Base-by-base conservation (phyloP, 1,140 invertebrate species). In the Tyrophagus putrescentiae region DNA sequence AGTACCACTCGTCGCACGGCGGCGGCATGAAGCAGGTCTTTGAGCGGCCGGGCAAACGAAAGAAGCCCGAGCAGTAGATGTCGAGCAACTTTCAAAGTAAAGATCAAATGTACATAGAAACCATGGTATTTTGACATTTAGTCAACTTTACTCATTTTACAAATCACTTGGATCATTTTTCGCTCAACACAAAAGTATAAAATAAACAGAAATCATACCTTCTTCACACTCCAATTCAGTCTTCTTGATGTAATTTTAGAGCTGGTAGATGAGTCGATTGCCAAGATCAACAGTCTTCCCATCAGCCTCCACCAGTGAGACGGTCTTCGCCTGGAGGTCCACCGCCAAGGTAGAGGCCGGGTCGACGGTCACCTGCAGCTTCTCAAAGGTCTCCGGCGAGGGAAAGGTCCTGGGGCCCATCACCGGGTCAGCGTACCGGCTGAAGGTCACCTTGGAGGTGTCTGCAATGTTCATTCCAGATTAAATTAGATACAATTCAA, bases 21-120 rank as follows among this genome's bases (percentile, higher is more conserved):
- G 93, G 89, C n/a, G 94, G 92, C n/a, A 85, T 91, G 75, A 91
- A 93, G 67, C 89, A 93, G 72, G 72, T 83, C 0, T 98, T 98
- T 71, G 89, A 95, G 1, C 79, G 82, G 61, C 93, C 95, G 4
- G 80, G 84, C 16, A 67, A 68, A 1, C 74, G 75, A 62, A 76
- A 75, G 60, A 56, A 63, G 21, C 67, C 66, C n/a, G 39, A 54
- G 39, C 21, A n/a, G 3, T 3, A 54, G 28, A 52, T 2, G 31
- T 13, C 36, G 36, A 13, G 21, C 36, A 39, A 13, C 13, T 39
- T 39, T 13, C n/a, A n/a, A n/a, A n/a, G n/a, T n/a, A n/a, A n/a
- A n/a, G n/a, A n/a, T 21, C 36, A 39, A 13, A 21, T 52, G 48
- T 52, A 52, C 27, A 52, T 52, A 52, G 23, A n/a, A n/a, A n/a